These are phyloP conservation scores for Linnaemya vulpina DNA, from an alignment of 2,888 invertebrate genomes.

Conservation along the genomic window DNA sequence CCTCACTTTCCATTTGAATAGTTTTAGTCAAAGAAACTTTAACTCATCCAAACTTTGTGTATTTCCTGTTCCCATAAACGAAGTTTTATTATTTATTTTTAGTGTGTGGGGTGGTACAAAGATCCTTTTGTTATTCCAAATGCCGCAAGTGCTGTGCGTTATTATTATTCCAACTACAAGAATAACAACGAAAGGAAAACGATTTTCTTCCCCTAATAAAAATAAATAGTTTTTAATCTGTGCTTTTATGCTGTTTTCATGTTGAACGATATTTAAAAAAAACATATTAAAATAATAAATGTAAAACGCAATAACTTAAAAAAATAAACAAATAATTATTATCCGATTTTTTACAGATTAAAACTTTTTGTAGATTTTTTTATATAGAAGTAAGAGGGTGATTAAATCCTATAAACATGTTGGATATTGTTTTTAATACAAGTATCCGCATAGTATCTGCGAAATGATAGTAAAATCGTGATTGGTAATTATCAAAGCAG, in stretches of 20 bases:
- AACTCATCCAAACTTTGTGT: background rate
- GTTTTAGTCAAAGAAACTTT: constrained; percentile 8
- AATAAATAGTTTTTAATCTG: constrained; percentile 48
- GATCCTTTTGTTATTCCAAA: constrained; percentile 17
- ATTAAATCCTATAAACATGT: background rate
- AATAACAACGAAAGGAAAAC: constrained; percentile 5
- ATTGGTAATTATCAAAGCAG: background rate
- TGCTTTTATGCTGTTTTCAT: background rate
- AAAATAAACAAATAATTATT: background rate
- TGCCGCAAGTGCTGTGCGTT: constrained; percentile 7
- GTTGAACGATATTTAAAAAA: background rate
- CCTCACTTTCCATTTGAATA: background rate
- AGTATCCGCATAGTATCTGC: background rate
- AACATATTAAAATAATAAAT: constrained; percentile 38
- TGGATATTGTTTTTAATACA: background rate
- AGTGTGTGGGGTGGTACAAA: background rate
- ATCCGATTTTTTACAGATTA: constrained; percentile 15
- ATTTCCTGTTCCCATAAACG: constrained; percentile 35
- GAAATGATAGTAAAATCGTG: background rate
- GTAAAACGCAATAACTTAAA: constrained; percentile 11
- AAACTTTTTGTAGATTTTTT: constrained; percentile 43
- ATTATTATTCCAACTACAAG: background rate
- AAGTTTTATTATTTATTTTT: background rate
- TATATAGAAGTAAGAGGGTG: constrained; percentile 4
- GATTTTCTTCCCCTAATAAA: constrained; percentile 20